phyloP scores from a whole-genome alignment of 2,113 vertebrate species.

The human region GRCh38 chr3:97016001-97016500 shows the following conservation, averaged over 20 bases:
- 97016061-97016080: conserved; percentile 94
- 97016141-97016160: conserved; percentile 91
- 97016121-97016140: conserved; percentile 87
- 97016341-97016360: background rate
- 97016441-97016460: background rate
- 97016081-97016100: conserved; percentile 92
- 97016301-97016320: background rate
- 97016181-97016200: conserved; percentile 67
- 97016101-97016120: conserved; percentile 94
- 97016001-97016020: conserved; percentile 90
- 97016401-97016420: background rate
- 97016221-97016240: conserved; percentile 58
- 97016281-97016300: background rate
- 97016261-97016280: background rate
- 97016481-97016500: background rate
- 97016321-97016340: background rate
- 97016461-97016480: background rate
- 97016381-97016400: background rate
- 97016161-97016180: conserved; percentile 63
- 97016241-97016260: conserved; percentile 25
- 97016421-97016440: background rate
- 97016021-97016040: conserved; percentile 72
- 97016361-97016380: background rate
- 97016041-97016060: conserved; percentile 93
- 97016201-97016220: conserved; percentile 62